Evolutionary conservation across 2,888 invertebrate genomes (phyloP).

Genomic region (Dermolepida albohirtum): DNA sequence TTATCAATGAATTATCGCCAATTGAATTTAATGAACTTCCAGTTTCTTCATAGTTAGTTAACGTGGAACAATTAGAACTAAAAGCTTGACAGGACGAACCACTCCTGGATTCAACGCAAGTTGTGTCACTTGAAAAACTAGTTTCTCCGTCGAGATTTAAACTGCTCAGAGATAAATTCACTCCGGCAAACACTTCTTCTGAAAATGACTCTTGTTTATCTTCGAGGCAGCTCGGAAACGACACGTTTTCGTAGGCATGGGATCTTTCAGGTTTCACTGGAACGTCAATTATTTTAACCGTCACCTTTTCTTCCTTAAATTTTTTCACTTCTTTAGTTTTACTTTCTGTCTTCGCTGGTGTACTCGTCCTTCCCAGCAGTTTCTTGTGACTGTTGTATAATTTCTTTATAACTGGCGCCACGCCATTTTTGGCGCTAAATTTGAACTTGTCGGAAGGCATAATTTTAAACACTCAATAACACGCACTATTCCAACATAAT

Average conservation of each 20-base stretch:
- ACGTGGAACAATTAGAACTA: conserved; percentile 8
- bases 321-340: conserved; percentile 13
- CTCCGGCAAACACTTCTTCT: conserved; percentile 38
- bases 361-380: conserved; percentile 50
- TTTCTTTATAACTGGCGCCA: conserved; percentile 57
- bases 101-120: neutral
- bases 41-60: conserved; percentile 16
- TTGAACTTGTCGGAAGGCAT: conserved; percentile 57
- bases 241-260: conserved; percentile 56
- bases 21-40: neutral
- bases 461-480: neutral
- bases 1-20: neutral
- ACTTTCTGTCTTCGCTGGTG: conserved; percentile 40
- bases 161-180: conserved; percentile 18
- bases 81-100: conserved; percentile 9
- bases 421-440: conserved; percentile 50
- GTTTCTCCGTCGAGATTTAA: conserved; percentile 18
- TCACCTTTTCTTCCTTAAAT: conserved; percentile 7
- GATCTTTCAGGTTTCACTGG: conserved; percentile 35
- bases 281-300: neutral
- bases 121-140: neutral
- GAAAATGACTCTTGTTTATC: conserved; percentile 22
- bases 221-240: conserved; percentile 31
- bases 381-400: conserved; percentile 57
- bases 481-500: no score